Evolutionary conservation across 2,797 vertebrate genomes (phyloP).

Genomic region (Takifugu rubripes): DNA sequence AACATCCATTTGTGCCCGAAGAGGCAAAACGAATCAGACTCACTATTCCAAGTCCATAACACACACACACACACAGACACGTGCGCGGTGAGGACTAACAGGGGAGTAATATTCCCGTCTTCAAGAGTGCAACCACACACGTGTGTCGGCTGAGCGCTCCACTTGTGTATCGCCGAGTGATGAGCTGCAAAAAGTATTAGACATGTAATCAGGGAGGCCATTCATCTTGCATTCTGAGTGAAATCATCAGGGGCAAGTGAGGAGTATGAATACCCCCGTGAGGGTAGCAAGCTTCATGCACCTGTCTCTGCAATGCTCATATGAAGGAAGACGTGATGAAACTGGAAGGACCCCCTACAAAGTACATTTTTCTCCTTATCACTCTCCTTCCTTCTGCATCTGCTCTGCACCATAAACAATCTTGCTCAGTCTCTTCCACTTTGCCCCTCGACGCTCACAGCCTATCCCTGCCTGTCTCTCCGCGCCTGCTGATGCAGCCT

Average conservation of each 20-base stretch:
- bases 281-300: conserved; percentile 22
- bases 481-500: conserved; percentile 26
- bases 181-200: conserved; percentile 60
- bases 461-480: conserved; percentile 32
- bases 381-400: conserved; percentile 53
- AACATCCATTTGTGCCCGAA: too few relatives aligned
- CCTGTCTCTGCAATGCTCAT: conserved; percentile 41
- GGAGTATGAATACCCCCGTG: conserved; percentile 37
- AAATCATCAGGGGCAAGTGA: conserved; percentile 57
- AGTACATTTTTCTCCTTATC: conserved; percentile 59
- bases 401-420: conserved; percentile 46
- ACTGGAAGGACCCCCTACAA: conserved; percentile 50
- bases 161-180: conserved; percentile 55
- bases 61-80: too few relatives aligned
- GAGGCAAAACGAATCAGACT: too few relatives aligned
- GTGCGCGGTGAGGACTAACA: too few relatives aligned
- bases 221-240: conserved; percentile 64
- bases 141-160: conserved; percentile 18
- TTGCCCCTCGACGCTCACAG: conserved; percentile 39
- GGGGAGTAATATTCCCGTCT: too few relatives aligned
- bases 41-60: too few relatives aligned
- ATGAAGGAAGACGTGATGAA: conserved; percentile 49
- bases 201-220: conserved; percentile 64
- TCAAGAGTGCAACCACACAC: too few relatives aligned
- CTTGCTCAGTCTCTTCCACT: conserved; percentile 46